Base-by-base conservation (phyloP, 2,113 vertebrate genomes). In the Sclerurus mexicanus region DNA sequence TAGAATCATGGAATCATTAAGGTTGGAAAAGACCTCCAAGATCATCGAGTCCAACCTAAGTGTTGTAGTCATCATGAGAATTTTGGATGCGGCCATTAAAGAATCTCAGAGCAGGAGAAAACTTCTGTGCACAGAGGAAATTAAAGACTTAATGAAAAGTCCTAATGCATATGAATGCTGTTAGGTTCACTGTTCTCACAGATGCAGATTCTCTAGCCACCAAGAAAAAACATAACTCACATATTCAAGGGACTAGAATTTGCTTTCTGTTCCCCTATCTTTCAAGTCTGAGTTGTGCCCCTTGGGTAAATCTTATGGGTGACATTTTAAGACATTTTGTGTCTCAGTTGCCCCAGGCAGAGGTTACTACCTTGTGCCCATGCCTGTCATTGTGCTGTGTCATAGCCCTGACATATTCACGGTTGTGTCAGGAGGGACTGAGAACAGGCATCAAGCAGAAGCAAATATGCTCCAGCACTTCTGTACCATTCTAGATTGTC, bases 41-140 rank as follows among this genome's bases (percentile, higher is more conserved):
- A 31, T 31, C 47, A 56, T 35, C 0, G 0, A 56, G 40, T 35
- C 30, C 25, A 50, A 14, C 25, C 9, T 42, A 69, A 7, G 3
- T 23, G 8, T 30, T 67, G 10, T 12, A 72, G 28, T 37, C 5
- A 2, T 47, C 14, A 24, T 39, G 44, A 55, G 10, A 75, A 50
- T 35, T 85, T 84, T 28, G 22, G 3, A 25, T 89, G 24, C 25
- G 46, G 50, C 12, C 35, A 79, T 67, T 30, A 82, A 71, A 85
- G 47, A 72, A 76, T 10, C 18, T 79, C 52, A 39, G 46, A 75
- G 66, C 33, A 76, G 76, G 24, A 85, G 18, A 68, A 88, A 90
- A 63, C 10, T 39, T 55, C 33, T 82, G 15, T 55, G 20, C 27
- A 30, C 30, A 35, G 44, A 78, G 44, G 16, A 79, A 17, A 42